Base-by-base conservation (phyloP, 2,797 vertebrate species). In the Acrossocheilus wenchowensis region DNA sequence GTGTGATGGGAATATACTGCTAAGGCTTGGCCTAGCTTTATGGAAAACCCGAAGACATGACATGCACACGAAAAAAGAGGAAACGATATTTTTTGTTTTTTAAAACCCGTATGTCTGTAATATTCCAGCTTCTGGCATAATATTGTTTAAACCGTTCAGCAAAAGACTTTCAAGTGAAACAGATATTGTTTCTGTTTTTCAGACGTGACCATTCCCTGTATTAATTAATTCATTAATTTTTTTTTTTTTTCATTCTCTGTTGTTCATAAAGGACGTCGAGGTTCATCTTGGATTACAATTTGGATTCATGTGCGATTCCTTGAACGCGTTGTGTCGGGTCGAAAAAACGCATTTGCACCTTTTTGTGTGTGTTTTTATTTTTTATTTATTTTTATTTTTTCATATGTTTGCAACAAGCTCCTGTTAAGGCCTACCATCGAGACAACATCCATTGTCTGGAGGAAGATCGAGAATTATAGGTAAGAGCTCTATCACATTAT, bases 61-160 rank as follows among this genome's bases (percentile, higher is more conserved):
- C 92, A 93, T 94, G 93, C 91, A 90, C 92, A 92, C 90, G 94
- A 87, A 93, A 93, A 88, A 94, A 92, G 91, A 94, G 92, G 92
- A 95, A 94, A 93, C 92, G 92, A 88, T 91, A 89, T 87, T 90
- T 84, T 87, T 90, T 89, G 87, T 91, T 92, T 90, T 91, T 91
- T 92, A 89, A 93, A 91, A 74, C 81, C 84, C 86, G 79, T 89
- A 87, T 91, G 90, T 90, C 83, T 87, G 88, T 87, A 89, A 85
- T 83, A 88, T 83, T 84, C 89, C 86, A 86, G 90, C 91, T 91
- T 87, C 88, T 89, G 91, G 89, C 91, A 90, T 86, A 88, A 89
- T 79, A 87, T 48, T 62, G 71, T 82, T 78, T 45, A 52, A 73
- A 41, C 39, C 68, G 50, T 87, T 48, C 64, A 43, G 86, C 69